These are phyloP conservation scores for Emydocephalus ijimae DNA, from an alignment of 2,113 vertebrate genomes.

Conservation along the genomic window DNA sequence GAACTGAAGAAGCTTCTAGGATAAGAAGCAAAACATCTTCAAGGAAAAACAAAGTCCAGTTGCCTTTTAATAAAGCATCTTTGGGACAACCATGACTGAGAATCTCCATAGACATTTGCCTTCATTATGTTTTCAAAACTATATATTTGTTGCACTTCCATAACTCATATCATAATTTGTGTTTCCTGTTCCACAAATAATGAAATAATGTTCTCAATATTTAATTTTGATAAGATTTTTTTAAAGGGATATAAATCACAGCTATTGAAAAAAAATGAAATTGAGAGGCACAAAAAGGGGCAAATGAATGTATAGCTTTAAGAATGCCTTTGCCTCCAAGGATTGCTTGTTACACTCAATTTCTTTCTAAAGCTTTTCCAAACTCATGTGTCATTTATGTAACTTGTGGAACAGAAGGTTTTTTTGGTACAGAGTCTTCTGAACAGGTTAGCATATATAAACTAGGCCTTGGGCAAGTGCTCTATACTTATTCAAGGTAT, in stretches of 20 bases:
- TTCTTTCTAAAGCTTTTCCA: not conserved
- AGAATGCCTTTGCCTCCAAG: not conserved
- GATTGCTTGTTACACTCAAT: not conserved
- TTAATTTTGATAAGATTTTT: not conserved
- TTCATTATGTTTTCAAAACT: not conserved
- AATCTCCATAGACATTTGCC: not conserved
- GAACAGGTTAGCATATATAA: not conserved
- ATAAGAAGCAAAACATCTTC: not conserved
- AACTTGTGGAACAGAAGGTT: not conserved
- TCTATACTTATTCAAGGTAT: conserved; percentile 43
- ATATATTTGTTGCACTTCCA: not conserved
- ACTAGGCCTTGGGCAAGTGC: conserved; percentile 35
- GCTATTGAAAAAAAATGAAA: not conserved
- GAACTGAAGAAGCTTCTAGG: not conserved
- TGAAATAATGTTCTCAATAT: not conserved
- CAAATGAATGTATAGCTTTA: not conserved
- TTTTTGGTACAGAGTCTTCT: not conserved
- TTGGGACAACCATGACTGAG: not conserved
- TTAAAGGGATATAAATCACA: not conserved
- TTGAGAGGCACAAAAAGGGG: not conserved
- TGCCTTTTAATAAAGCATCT: not conserved
- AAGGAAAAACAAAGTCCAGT: not conserved
- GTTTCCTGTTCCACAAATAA: not conserved
- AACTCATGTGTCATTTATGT: not conserved
- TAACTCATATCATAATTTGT: not conserved